phyloP scores from a whole-genome alignment of 2,113 vertebrate genomes.

The Marmota flaviventris region DNA sequence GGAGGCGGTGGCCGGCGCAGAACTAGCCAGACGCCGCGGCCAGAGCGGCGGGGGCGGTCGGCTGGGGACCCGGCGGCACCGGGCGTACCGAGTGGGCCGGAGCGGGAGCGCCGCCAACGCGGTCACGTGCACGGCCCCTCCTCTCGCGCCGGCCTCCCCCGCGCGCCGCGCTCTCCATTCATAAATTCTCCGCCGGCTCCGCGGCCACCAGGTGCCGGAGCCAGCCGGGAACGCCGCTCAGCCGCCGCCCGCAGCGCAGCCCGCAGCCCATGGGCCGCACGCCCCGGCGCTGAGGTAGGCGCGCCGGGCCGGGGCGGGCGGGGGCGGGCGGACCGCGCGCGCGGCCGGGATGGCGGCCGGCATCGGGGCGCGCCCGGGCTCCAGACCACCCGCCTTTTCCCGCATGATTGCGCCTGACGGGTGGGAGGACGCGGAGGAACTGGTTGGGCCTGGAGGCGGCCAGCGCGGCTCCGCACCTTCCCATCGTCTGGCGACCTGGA shows the following conservation, averaged over 20 bases:
- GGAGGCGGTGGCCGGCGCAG: slow-evolving; percentile 75
- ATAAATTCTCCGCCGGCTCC: slow-evolving; percentile 79
- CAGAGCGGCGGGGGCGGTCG: slow-evolving; percentile 59
- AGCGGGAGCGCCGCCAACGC: slow-evolving; percentile 85
- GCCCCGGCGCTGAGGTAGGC: slow-evolving; percentile 80
- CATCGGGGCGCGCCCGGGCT: background rate
- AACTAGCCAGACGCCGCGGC: slow-evolving; percentile 64
- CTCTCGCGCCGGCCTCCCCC: slow-evolving; percentile 70
- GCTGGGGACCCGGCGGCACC: slow-evolving; percentile 84
- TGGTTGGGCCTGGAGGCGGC: background rate
- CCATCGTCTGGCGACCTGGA: background rate
- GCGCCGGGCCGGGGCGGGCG: slow-evolving; percentile 68
- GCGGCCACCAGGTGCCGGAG: slow-evolving; percentile 59
- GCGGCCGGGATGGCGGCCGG: background rate
- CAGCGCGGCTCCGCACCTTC: background rate
- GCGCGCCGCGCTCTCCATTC: slow-evolving; percentile 79
- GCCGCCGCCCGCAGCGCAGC: slow-evolving; percentile 56
- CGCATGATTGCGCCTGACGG: background rate
- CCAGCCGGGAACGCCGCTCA: slow-evolving; percentile 65
- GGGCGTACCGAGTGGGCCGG: slow-evolving; percentile 81
- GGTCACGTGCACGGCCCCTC: slow-evolving; percentile 84
- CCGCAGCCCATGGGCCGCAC: slow-evolving; percentile 74
- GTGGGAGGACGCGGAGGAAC: background rate
- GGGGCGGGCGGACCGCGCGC: background rate
- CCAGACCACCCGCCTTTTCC: background rate